Percentiles rank a stretch among this genome's conserved stretches.
Conservation (phyloP, 2,888 invertebrate genomes). For the Eristalis pertinax region DNA sequence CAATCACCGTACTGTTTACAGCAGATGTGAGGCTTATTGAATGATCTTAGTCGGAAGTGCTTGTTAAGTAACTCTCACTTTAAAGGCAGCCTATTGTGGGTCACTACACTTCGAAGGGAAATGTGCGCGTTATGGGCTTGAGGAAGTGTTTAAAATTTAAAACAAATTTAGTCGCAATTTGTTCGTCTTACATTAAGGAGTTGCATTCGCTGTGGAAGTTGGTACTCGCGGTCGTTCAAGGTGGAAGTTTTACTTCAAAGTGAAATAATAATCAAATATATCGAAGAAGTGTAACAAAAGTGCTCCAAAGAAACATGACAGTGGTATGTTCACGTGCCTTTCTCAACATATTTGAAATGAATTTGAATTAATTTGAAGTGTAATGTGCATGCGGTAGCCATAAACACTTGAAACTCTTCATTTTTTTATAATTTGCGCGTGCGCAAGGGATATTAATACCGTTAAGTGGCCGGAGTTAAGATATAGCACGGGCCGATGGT, state of each 20-base stretch:
- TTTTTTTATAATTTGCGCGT: neutral
- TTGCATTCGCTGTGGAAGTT: neutral
- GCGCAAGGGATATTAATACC: too few species aligned
- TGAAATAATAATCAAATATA: neutral
- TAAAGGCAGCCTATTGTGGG: neutral
- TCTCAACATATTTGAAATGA: neutral
- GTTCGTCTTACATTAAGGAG: neutral
- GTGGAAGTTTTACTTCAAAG: neutral
- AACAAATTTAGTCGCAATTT: neutral
- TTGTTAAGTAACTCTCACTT: slow-evolving; percentile 38
- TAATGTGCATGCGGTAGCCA: neutral
- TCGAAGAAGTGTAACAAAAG: neutral
- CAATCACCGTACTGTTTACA: neutral
- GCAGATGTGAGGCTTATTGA: slow-evolving; percentile 39
- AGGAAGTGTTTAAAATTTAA: slow-evolving; percentile 4
- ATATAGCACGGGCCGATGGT: too few species aligned
- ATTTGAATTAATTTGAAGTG: neutral
- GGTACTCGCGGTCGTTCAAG: neutral
- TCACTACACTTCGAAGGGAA: neutral
- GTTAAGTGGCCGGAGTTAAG: too few species aligned
- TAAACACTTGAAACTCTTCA: too few species aligned
- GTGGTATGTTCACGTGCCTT: neutral
- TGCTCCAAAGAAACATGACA: neutral
- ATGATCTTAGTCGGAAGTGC: slow-evolving; percentile 62
- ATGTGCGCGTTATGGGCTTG: neutral